Evolutionary conservation across 2,797 vertebrate genomes (phyloP).

Genomic region (Galaxias olidus): DNA sequence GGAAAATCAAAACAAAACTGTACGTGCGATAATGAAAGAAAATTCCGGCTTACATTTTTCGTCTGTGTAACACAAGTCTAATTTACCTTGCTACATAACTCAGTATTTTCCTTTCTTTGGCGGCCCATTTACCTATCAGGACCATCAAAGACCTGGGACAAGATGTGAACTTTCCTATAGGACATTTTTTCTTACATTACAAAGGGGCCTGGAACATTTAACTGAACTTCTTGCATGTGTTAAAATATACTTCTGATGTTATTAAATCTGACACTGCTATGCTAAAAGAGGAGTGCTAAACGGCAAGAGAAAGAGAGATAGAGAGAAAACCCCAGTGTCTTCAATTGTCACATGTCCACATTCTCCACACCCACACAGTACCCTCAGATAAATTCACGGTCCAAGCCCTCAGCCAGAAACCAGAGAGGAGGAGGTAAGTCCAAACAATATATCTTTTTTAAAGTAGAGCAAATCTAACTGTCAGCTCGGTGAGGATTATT

Average conservation of each 20-base stretch:
- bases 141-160: conserved; percentile 55
- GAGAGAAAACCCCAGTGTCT: conserved; percentile 37
- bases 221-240: conserved; percentile 62
- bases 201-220: conserved; percentile 52
- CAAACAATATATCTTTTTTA: conserved; percentile 60
- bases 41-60: conserved; percentile 34
- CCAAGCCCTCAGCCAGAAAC: conserved; percentile 58
- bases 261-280: conserved; percentile 66
- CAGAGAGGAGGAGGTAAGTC: conserved; percentile 50
- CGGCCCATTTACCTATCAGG: conserved; percentile 46
- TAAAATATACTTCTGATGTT: conserved; percentile 59
- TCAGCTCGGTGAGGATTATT: conserved; percentile 72
- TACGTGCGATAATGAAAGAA: conserved; percentile 40
- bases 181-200: conserved; percentile 49
- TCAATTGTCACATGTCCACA: conserved; percentile 4
- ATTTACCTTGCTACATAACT: conserved; percentile 52
- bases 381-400: conserved; percentile 60
- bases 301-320: not conserved
- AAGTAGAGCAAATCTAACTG: conserved; percentile 69
- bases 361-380: conserved; percentile 18
- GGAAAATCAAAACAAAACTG: conserved; percentile 43
- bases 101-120: conserved; percentile 40
- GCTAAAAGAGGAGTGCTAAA: conserved; percentile 47
- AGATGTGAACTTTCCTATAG: conserved; percentile 51
- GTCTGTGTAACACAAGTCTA: conserved; percentile 55